Conservation (phyloP, 2,888 invertebrate species). For the Metellina segmentata region DNA sequence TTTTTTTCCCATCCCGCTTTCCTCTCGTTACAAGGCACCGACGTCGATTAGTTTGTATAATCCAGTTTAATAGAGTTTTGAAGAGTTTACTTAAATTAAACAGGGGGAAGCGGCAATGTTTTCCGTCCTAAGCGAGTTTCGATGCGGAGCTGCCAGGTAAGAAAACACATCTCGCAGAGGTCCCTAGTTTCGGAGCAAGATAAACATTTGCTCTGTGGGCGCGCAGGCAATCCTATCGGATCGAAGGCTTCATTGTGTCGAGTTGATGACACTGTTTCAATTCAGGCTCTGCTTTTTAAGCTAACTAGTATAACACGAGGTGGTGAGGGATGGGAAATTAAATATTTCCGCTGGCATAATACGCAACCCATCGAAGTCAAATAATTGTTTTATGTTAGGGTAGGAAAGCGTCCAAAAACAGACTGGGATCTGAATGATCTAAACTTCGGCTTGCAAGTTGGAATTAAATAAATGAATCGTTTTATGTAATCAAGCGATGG, state of each 20-base stretch:
- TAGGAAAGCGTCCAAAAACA: neutral
- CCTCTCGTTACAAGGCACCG: neutral
- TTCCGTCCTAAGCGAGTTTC: slow-evolving; percentile 36
- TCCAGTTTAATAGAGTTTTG: slow-evolving; percentile 52
- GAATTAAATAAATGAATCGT: neutral
- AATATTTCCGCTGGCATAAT: neutral
- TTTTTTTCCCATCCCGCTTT: neutral
- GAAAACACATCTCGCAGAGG: slow-evolving; percentile 21
- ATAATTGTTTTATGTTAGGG: neutral
- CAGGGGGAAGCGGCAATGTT: slow-evolving; percentile 7
- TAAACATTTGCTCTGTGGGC: slow-evolving; percentile 39
- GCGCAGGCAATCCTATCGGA: neutral
- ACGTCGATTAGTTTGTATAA: slow-evolving; percentile 40
- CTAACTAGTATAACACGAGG: slow-evolving; percentile 12
- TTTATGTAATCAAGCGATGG: neutral
- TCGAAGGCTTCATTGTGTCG: neutral
- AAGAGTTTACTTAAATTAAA: slow-evolving; percentile 59
- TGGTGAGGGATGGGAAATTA: slow-evolving; percentile 5
- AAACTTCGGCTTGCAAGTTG: neutral
- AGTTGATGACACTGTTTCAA: neutral
- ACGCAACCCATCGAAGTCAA: neutral
- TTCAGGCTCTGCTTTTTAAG: neutral
- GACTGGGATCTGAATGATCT: neutral
- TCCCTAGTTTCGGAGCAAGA: slow-evolving; percentile 20
- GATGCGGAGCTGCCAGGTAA: neutral